Evolutionary conservation across 2,888 invertebrate species (phyloP).

Genomic region (Noctua comes): DNA sequence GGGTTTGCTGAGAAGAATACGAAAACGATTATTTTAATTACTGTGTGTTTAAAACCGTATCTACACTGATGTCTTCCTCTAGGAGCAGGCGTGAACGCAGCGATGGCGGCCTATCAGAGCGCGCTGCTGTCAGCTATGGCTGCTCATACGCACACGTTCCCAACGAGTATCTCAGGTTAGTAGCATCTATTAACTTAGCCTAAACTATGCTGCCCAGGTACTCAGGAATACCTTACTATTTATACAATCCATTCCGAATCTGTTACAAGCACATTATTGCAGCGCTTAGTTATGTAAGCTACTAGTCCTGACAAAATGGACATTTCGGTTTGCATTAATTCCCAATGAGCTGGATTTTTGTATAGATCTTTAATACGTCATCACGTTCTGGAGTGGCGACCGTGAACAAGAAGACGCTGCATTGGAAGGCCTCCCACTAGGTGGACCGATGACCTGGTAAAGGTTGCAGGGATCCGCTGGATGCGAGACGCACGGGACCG

Average conservation of each 20-base stretch:
- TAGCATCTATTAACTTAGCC: constrained; percentile 13
- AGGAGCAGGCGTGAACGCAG: constrained; percentile 87
- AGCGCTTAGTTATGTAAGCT: too few relatives aligned
- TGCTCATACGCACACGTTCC: constrained; percentile 87
- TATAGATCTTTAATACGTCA: too few relatives aligned
- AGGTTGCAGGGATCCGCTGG: too few relatives aligned
- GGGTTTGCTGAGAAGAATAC: too few relatives aligned
- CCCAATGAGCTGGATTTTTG: too few relatives aligned
- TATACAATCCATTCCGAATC: not conserved
- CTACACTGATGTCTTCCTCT: constrained; percentile 40
- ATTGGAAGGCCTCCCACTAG: too few relatives aligned
- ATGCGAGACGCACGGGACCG: too few relatives aligned
- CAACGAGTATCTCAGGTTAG: constrained; percentile 82
- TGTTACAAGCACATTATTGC: not conserved
- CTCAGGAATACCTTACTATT: not conserved
- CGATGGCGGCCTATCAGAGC: constrained; percentile 89
- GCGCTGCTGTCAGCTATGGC: constrained; percentile 89
- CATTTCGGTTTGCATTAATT: too few relatives aligned
- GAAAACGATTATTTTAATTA: not conserved
- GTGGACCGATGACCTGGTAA: too few relatives aligned
- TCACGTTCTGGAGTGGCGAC: too few relatives aligned
- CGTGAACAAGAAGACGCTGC: too few relatives aligned
- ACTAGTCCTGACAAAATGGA: too few relatives aligned
- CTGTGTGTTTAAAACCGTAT: not conserved
- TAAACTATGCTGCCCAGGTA: not conserved